phyloP scores from a whole-genome alignment of 2,797 vertebrate genomes.

The Peromyscus attwateri region DNA sequence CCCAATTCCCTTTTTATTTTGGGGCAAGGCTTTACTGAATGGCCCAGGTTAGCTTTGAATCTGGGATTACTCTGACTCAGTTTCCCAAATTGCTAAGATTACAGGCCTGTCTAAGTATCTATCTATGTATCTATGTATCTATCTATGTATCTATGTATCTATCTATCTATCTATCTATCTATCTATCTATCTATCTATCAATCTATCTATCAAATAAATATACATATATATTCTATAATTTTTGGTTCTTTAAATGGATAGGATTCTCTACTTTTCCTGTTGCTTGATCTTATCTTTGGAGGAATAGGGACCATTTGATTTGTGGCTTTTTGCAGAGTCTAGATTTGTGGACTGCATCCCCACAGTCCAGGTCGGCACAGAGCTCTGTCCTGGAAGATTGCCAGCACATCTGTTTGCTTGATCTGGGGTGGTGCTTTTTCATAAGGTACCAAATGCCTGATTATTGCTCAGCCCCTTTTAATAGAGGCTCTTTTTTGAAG shows the following conservation, averaged over 20 bases:
- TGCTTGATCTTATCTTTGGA: neutral
- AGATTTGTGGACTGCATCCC: neutral
- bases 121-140: too few species aligned
- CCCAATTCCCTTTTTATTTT: too few species aligned
- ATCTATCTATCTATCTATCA: too few species aligned
- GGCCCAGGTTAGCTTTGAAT: neutral
- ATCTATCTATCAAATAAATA: neutral
- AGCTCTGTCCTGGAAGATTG: neutral
- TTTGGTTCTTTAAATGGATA: neutral
- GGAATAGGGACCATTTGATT: neutral
- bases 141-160: accelerated
- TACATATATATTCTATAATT: neutral
- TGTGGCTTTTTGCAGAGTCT: neutral
- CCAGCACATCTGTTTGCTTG: neutral
- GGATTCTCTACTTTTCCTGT: neutral
- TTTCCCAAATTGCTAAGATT: neutral
- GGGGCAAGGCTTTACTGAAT: neutral
- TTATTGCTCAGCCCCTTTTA: neutral
- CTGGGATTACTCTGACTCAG: neutral
- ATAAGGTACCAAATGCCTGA: neutral
- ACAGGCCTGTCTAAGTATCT: neutral
- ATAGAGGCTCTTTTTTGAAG: slow-evolving; percentile 15
- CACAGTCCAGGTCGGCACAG: neutral
- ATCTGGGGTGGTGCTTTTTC: neutral
- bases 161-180: neutral